These are phyloP conservation scores for Acromyrmex heyeri DNA, from an alignment of 1,140 invertebrate species.

Conservation along the genomic window DNA sequence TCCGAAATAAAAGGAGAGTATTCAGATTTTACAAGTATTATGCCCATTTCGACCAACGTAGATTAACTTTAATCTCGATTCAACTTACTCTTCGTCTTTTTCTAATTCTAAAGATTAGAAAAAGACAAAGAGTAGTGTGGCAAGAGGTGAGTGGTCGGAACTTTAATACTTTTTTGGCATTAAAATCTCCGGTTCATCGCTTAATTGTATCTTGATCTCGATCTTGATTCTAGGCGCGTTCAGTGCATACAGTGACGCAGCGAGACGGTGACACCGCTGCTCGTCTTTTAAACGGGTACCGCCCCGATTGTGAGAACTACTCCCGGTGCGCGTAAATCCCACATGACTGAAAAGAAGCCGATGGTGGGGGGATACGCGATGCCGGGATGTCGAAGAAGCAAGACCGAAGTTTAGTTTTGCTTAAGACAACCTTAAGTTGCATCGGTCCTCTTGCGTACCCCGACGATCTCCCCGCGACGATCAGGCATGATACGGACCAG, in stretches of 20 bases:
- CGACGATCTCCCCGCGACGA: not conserved
- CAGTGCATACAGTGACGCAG: not conserved
- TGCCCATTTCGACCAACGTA: no score
- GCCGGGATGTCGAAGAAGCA: conserved; percentile 75
- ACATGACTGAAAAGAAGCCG: conserved; percentile 72
- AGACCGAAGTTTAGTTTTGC: conserved; percentile 80
- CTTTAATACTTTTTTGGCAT: not conserved
- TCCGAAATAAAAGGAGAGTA: no score
- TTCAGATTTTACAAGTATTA: no score
- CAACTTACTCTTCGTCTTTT: no score
- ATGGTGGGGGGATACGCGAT: conserved; percentile 78
- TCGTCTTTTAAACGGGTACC: conserved; percentile 55
- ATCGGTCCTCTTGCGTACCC: conserved; percentile 67
- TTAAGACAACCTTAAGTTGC: conserved; percentile 79
- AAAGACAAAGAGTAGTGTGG: no score
- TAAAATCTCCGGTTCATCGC: not conserved
- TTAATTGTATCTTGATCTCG: not conserved
- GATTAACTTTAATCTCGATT: no score
- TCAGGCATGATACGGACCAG: conserved; percentile 36
- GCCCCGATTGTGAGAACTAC: conserved; percentile 53
- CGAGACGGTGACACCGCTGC: conserved; percentile 12
- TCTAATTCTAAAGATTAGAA: no score
- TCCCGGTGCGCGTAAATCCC: conserved; percentile 72
- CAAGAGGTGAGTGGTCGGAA: no score
- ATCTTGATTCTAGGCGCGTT: not conserved